Conservation (phyloP, 2,797 vertebrate species). For the Myripristis murdjan region DNA sequence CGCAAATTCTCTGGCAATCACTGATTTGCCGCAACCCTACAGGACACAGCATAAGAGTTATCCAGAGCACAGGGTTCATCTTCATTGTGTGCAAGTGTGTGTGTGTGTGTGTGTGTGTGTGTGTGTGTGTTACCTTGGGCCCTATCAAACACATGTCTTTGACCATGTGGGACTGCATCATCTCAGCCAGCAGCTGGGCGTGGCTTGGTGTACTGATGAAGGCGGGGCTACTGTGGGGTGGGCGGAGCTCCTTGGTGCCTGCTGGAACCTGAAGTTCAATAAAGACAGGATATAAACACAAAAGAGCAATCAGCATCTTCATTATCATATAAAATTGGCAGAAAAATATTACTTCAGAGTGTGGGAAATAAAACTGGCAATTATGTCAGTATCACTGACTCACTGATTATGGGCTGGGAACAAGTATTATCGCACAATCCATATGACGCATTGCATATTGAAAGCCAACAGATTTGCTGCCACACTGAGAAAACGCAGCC, state of each 20-base stretch:
- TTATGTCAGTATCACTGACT: neutral
- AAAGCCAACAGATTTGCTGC: slow-evolving; percentile 11
- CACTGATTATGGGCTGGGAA: neutral
- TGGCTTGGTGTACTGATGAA: slow-evolving; percentile 93
- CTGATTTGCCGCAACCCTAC: slow-evolving; percentile 97
- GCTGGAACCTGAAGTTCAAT: slow-evolving; percentile 87
- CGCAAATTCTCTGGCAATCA: slow-evolving; percentile 93
- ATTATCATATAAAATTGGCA: neutral
- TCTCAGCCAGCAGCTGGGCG: slow-evolving; percentile 92
- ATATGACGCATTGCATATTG: slow-evolving; percentile 1
- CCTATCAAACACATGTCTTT: slow-evolving; percentile 98
- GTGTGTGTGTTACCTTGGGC: slow-evolving; percentile 88
- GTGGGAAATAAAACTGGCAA: neutral
- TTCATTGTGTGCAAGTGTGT: neutral
- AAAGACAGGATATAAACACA: slow-evolving; percentile 1
- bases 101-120: neutral
- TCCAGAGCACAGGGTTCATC: neutral
- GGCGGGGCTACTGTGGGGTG: slow-evolving; percentile 71
- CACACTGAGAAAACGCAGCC: slow-evolving; percentile 11
- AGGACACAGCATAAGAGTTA: slow-evolving; percentile 33
- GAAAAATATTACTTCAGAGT: neutral
- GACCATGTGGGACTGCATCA: slow-evolving; percentile 97
- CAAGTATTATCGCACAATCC: neutral
- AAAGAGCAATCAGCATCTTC: neutral
- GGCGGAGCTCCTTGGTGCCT: slow-evolving; percentile 82